Percentiles rank a stretch among this genome's conserved stretches.
Conservation (phyloP, 2,113 vertebrate genomes). For the Conger conger region DNA sequence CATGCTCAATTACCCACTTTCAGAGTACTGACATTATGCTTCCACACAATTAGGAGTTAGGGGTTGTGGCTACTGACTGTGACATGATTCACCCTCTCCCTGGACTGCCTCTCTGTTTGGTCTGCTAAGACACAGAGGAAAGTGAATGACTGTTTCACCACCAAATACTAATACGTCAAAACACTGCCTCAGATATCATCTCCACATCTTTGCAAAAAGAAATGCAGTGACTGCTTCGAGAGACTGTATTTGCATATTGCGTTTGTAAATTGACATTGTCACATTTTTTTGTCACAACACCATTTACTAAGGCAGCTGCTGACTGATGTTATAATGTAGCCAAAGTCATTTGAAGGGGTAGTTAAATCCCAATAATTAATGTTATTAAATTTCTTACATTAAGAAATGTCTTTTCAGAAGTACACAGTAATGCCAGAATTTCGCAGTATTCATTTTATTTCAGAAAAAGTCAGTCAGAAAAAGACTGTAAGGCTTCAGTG, state of each 20-base stretch:
- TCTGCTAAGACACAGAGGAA: conserved; percentile 29
- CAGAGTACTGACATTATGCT: conserved; percentile 10
- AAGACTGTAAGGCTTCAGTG: no score
- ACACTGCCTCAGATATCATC: background rate
- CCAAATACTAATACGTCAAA: background rate
- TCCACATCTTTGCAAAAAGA: background rate
- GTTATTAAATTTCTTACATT: no score
- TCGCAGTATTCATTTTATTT: no score
- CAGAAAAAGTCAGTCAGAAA: no score
- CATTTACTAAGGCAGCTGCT: background rate
- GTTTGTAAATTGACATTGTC: no score
- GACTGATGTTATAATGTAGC: background rate
- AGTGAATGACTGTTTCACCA: conserved; percentile 37
- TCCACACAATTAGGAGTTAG: background rate
- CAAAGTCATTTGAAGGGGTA: background rate
- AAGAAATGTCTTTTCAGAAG: no score
- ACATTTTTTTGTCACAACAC: background rate
- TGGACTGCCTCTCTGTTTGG: conserved; percentile 28
- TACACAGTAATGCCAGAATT: no score
- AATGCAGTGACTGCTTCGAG: no score
- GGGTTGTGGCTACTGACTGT: conserved; percentile 1
- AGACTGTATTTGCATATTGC: no score
- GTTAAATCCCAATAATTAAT: no score
- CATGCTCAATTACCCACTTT: conserved; percentile 33
- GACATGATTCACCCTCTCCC: conserved; percentile 46